phyloP scores from a whole-genome alignment of 2,888 invertebrate genomes.

The Diadegma fenestrale region DNA sequence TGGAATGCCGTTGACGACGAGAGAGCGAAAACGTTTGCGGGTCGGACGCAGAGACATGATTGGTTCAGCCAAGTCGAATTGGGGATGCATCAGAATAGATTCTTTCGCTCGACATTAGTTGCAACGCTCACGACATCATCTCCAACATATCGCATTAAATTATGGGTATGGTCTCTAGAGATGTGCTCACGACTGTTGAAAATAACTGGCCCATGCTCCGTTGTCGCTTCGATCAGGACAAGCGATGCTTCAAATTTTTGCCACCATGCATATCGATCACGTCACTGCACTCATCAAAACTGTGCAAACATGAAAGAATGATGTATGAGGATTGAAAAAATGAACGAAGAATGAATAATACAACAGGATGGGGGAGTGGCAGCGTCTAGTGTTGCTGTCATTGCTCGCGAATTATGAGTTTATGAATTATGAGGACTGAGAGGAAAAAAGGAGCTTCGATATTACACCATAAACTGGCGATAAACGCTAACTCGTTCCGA shows the following conservation, averaged over 20 bases:
- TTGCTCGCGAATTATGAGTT: constrained; percentile 38
- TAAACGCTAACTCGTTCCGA: constrained; percentile 19
- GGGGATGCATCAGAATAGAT: neutral
- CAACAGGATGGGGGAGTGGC: neutral
- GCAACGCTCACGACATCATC: constrained; percentile 5
- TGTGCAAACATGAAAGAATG: constrained; percentile 42
- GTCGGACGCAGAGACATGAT: constrained; percentile 9
- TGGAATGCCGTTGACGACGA: neutral
- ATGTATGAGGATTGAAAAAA: constrained; percentile 8
- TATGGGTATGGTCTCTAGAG: constrained; percentile 48
- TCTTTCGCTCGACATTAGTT: neutral
- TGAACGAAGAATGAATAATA: neutral
- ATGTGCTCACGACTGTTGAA: constrained; percentile 72
- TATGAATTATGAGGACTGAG: too few species aligned
- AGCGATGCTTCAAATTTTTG: constrained; percentile 78
- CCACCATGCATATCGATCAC: constrained; percentile 78
- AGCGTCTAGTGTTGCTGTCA: constrained; percentile 18
- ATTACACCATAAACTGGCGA: constrained; percentile 6
- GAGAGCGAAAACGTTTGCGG: neutral
- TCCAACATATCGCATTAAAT: constrained; percentile 17
- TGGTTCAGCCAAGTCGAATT: constrained; percentile 11
- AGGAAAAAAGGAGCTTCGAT: neutral
- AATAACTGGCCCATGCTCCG: constrained; percentile 80
- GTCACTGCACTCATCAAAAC: constrained; percentile 58
- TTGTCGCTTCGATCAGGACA: constrained; percentile 79